Evolutionary conservation across 2,888 invertebrate genomes (phyloP).

Genomic region (Escarpia spicata): DNA sequence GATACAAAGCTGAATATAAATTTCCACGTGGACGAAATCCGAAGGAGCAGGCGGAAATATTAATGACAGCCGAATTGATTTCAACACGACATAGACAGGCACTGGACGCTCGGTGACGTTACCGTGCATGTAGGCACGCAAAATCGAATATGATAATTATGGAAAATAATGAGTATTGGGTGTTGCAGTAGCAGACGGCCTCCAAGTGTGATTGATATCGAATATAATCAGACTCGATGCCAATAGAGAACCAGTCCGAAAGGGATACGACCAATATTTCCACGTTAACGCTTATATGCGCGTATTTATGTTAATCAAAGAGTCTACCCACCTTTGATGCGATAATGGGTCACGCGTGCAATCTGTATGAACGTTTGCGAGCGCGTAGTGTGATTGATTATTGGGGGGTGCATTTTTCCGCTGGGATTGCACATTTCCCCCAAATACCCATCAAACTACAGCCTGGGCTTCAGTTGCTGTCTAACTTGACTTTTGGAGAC

Average conservation of each 20-base stretch:
- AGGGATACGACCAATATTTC: not conserved
- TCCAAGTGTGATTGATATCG: not conserved
- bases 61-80: not conserved
- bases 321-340: not conserved
- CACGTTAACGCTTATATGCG: not conserved
- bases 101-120: not conserved
- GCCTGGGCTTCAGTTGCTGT: no score
- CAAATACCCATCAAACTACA: no score
- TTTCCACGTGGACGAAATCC: not conserved
- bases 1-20: not conserved
- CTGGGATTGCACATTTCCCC: no score
- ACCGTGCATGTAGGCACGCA: not conserved
- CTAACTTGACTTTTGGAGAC: no score
- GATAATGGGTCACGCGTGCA: not conserved
- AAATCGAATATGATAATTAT: conserved; percentile 16
- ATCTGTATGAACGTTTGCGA: not conserved
- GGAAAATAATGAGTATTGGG: conserved; percentile 1
- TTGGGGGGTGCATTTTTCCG: no score
- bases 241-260: not conserved
- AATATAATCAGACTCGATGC: not conserved
- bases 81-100: not conserved
- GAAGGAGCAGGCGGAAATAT: not conserved
- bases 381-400: not conserved
- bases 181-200: not conserved
- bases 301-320: not conserved